Conservation (phyloP, 1,140 invertebrate genomes). For the Drosophila truncata region DNA sequence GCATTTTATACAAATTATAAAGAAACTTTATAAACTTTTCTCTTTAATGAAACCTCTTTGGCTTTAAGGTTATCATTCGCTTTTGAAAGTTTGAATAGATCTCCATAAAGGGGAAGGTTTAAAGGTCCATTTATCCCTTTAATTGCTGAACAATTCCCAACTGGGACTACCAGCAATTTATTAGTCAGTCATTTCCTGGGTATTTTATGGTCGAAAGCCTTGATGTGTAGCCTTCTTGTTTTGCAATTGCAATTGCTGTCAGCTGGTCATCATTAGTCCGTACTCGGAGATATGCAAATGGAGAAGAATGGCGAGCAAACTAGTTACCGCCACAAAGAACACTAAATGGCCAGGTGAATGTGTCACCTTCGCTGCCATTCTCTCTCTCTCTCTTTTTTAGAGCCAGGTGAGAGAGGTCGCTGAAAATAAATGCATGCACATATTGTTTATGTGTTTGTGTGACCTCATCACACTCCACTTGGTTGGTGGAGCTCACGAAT, state of each 20-base stretch:
- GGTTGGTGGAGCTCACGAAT: conserved; percentile 1
- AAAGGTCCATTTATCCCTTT: too few relatives aligned
- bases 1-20: too few relatives aligned
- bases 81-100: not conserved
- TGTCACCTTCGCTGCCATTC: conserved; percentile 11
- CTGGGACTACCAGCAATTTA: not conserved
- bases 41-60: too few relatives aligned
- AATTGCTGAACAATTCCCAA: not conserved
- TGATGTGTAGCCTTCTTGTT: not conserved
- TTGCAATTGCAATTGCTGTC: conserved; percentile 6
- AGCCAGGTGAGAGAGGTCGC: conserved; percentile 23
- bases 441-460: conserved; percentile 18
- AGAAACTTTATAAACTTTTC: too few relatives aligned
- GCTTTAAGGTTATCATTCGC: too few relatives aligned
- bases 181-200: not conserved
- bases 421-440: conserved; percentile 12
- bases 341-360: conserved; percentile 26
- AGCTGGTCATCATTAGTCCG: conserved; percentile 21
- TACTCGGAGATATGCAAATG: conserved; percentile 22
- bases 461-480: conserved; percentile 67
- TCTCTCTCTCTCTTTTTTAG: conserved; percentile 1
- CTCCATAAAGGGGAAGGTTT: not conserved
- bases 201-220: not conserved
- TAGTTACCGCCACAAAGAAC: conserved; percentile 29
- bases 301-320: conserved; percentile 1